Conservation (phyloP, 1,140 invertebrate species). For the Ceratosolen fusciceps region DNA sequence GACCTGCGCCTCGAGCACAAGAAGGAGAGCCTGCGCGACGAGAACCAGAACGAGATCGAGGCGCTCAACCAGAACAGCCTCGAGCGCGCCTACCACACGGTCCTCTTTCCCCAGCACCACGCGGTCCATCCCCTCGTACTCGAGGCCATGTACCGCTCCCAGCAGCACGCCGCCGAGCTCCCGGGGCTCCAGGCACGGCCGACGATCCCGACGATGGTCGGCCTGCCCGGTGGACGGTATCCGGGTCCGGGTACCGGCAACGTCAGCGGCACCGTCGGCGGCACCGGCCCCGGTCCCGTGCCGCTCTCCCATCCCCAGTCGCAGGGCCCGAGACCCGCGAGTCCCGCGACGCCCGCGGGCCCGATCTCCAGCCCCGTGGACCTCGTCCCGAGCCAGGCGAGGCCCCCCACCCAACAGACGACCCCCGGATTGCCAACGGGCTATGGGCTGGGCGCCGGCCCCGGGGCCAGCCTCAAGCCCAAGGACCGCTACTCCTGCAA, state of each 20-base stretch:
- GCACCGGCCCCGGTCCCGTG: slow-evolving; percentile 62
- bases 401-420: slow-evolving; percentile 64
- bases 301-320: slow-evolving; percentile 43
- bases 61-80: slow-evolving; percentile 67
- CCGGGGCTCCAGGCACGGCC: slow-evolving; percentile 71
- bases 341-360: slow-evolving; percentile 68
- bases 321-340: slow-evolving; percentile 62
- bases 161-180: slow-evolving; percentile 64
- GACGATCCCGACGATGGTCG: slow-evolving; percentile 67
- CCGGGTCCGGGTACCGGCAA: slow-evolving; percentile 57
- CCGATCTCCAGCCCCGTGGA: slow-evolving; percentile 64
- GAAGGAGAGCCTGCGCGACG: slow-evolving; percentile 80
- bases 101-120: slow-evolving; percentile 75
- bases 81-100: slow-evolving; percentile 66
- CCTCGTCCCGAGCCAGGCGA: slow-evolving; percentile 56
- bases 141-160: slow-evolving; percentile 79
- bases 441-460: slow-evolving; percentile 66
- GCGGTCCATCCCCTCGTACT: slow-evolving; percentile 78
- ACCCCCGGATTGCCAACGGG: slow-evolving; percentile 68
- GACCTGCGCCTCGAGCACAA: slow-evolving; percentile 88
- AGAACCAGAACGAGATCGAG: slow-evolving; percentile 75
- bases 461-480: slow-evolving; percentile 73
- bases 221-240: slow-evolving; percentile 68
- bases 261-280: slow-evolving; percentile 61
- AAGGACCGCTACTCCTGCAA: slow-evolving; percentile 97